Base-by-base conservation (phyloP, 2,797 vertebrate species). In the Spheniscus humboldti region DNA sequence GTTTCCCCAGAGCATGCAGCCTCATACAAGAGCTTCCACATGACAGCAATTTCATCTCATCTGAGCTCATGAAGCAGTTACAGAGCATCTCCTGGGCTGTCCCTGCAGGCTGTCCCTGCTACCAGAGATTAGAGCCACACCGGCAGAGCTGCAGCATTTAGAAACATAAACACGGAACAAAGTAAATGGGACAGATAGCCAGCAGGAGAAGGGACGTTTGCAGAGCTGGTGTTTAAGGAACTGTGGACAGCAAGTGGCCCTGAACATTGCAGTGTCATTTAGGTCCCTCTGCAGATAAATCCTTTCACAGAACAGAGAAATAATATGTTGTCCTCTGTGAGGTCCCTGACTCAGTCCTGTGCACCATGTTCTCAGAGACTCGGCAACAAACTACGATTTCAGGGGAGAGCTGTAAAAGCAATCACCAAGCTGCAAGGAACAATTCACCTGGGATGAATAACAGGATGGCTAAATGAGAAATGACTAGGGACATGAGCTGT, bases 351-450 rank as follows among this genome's bases (percentile, higher is more conserved):
- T 88, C 62, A 57, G 39, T 69, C 15, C 43, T 57, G 13, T 30
- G 18, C 11, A 63, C 11, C 9, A 11, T 24, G 13, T 35, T 81
- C 47, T 81, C 35, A 69, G 53, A 90, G 17, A 20, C 15, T 47
- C 4, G 3, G n/a, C 43, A 92, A 76, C 12, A 69, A 84, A 62
- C n/a, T 30, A 35, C 1, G 3, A 9, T 75, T 66, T 81, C 71
- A 92, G 56, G 18, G 0, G 0, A 86, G 31, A 67, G 28, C 45
- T 0, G 1, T 53, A 64, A 78, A 56, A 76, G 16, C 3, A 2
- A 76, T 67, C n/a, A 74, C 17, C 52, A 69, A 64, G 15, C n/a
- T 64, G 86, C 92, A 87, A 33, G 27, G 10, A 91, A 79, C 6
- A 6, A 27, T 68, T 67, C 41, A 77, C 8, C 19, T 16, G 13